Evolutionary conservation across 2,113 vertebrate species (phyloP).

Genomic region (Rhadina sibilatrix): DNA sequence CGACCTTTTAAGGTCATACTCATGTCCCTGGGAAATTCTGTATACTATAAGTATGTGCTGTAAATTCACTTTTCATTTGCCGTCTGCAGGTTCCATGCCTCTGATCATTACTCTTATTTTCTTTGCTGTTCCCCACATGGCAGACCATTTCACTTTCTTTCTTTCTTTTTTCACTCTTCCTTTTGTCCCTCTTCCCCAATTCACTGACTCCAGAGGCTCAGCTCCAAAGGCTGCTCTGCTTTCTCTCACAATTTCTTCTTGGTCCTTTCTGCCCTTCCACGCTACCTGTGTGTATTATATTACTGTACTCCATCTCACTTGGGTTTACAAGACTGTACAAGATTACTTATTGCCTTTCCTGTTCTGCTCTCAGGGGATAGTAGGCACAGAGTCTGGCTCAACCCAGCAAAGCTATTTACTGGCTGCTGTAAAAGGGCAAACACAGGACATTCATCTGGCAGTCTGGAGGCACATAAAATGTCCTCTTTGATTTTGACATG

Average conservation of each 20-base stretch:
- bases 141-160: background rate
- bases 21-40: background rate
- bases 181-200: background rate
- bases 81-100: background rate
- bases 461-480: background rate
- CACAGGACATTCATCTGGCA: background rate
- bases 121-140: background rate
- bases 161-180: background rate
- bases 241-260: background rate
- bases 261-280: background rate
- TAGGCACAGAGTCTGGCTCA: background rate
- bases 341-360: background rate
- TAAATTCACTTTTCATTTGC: background rate
- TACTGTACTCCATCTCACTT: background rate
- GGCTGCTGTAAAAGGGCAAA: background rate
- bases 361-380: background rate
- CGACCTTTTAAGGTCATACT: background rate
- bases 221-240: background rate
- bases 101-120: background rate
- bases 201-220: background rate
- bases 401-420: background rate
- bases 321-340: background rate
- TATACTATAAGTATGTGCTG: background rate
- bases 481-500: background rate
- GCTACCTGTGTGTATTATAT: background rate